phyloP scores from a whole-genome alignment of 1,140 invertebrate species.

The Copidosoma floridanum region DNA sequence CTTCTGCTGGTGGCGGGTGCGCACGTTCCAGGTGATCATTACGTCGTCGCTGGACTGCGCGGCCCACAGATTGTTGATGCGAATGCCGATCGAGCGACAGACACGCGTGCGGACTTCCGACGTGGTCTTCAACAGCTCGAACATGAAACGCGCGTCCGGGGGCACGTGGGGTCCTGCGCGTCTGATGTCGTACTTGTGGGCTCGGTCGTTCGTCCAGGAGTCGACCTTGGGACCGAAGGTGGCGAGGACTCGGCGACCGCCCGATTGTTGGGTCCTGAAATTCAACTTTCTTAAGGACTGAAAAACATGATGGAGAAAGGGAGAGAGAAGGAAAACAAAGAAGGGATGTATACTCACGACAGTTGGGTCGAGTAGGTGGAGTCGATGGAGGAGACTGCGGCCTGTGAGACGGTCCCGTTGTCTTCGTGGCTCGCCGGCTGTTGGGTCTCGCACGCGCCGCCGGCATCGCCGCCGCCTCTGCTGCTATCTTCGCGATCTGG shows the following conservation, averaged over 20 bases:
- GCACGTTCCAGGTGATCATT: constrained; percentile 36
- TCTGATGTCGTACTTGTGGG: constrained; percentile 27
- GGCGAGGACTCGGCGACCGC: constrained; percentile 36
- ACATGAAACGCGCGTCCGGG: constrained; percentile 54
- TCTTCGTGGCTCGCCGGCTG: not conserved
- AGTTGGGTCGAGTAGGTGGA: not conserved
- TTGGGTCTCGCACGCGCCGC: constrained; percentile 11
- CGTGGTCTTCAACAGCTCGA: constrained; percentile 57
- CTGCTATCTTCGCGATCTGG: constrained; percentile 8
- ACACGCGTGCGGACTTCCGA: constrained; percentile 47
- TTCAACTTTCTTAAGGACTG: too few relatives aligned
- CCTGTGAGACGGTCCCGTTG: constrained; percentile 7
- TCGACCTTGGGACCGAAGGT: constrained; percentile 34
- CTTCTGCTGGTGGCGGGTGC: constrained; percentile 44
- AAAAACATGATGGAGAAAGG: not conserved
- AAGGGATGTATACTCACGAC: not conserved
- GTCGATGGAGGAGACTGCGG: not conserved
- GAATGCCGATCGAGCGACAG: constrained; percentile 52
- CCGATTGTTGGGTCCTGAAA: too few relatives aligned
- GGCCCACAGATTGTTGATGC: constrained; percentile 3
- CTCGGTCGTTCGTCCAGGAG: constrained; percentile 35
- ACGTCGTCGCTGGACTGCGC: constrained; percentile 35
- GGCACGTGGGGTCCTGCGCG: constrained; percentile 36
- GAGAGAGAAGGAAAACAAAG: not conserved
- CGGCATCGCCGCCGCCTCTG: not conserved